Conservation (phyloP, 1,140 invertebrate species). For the Drosophila pseudoananassae region DNA sequence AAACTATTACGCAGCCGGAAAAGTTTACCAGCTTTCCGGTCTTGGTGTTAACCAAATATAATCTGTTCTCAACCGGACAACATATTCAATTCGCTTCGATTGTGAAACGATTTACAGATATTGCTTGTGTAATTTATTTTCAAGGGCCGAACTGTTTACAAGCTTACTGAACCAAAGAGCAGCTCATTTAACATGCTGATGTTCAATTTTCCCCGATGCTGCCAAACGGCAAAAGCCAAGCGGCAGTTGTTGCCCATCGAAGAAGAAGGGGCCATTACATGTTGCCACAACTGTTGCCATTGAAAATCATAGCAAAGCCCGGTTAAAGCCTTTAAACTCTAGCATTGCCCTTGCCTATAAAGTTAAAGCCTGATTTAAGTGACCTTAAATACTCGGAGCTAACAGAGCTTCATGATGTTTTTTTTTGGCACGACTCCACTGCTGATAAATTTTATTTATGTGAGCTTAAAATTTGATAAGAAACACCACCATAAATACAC, state of each 20-base stretch:
- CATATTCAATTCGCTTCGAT: conserved; percentile 51
- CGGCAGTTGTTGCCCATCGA: conserved; percentile 34
- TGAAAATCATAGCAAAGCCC: conserved; percentile 35
- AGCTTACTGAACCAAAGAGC: conserved; percentile 34
- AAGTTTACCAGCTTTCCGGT: conserved; percentile 22
- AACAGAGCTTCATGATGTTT: not conserved
- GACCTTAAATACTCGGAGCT: conserved; percentile 1
- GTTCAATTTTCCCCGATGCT: conserved; percentile 9
- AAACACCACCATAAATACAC: not conserved
- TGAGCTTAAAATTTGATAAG: not conserved
- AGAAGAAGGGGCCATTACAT: conserved; percentile 39
- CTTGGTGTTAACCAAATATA: conserved; percentile 57
- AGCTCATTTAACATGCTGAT: conserved; percentile 55
- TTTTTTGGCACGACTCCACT: not conserved
- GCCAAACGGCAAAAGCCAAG: not conserved
- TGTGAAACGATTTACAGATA: conserved; percentile 49
- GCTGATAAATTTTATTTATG: not conserved
- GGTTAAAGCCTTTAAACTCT: conserved; percentile 33
- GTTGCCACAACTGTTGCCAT: conserved; percentile 55
- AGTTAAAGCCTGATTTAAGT: conserved; percentile 33
- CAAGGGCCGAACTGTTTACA: conserved; percentile 56
- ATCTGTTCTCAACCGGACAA: conserved; percentile 37
- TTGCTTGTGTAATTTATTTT: conserved; percentile 59
- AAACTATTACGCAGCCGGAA: conserved; percentile 26
- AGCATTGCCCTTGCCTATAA: not conserved